Conservation (phyloP, 2,113 vertebrate genomes). For the Malurus elegans region DNA sequence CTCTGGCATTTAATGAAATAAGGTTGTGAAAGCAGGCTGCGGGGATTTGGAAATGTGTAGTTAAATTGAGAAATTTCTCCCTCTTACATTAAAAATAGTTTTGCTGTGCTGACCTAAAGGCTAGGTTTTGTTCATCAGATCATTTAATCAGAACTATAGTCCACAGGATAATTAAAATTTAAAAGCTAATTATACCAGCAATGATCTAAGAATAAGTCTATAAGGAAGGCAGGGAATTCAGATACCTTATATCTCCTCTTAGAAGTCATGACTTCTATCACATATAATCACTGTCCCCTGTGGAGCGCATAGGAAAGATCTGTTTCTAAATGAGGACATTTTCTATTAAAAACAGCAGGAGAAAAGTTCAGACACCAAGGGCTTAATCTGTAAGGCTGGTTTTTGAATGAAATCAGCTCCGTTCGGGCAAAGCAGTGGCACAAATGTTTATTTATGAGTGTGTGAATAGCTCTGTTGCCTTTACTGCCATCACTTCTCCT, state of each 20-base stretch:
- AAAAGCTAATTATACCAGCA: constrained; percentile 31
- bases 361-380: background rate
- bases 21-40: background rate
- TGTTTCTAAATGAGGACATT: constrained; percentile 18
- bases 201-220: background rate
- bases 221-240: background rate
- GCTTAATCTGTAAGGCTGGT: background rate
- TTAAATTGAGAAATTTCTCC: background rate
- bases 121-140: constrained; percentile 16
- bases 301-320: background rate
- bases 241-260: background rate
- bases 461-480: background rate
- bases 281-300: constrained; percentile 28
- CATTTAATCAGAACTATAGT: background rate
- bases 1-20: background rate
- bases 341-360: constrained; percentile 44
- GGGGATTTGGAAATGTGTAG: background rate
- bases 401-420: background rate
- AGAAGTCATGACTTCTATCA: constrained; percentile 41
- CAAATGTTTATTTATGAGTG: background rate
- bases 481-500: background rate
- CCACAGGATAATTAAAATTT: constrained; percentile 34
- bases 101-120: background rate
- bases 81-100: background rate
- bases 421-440: background rate